Percentiles rank a stretch among this genome's conserved stretches.
Conservation (phyloP, 2,888 invertebrate species). For the Pandemis heparana region DNA sequence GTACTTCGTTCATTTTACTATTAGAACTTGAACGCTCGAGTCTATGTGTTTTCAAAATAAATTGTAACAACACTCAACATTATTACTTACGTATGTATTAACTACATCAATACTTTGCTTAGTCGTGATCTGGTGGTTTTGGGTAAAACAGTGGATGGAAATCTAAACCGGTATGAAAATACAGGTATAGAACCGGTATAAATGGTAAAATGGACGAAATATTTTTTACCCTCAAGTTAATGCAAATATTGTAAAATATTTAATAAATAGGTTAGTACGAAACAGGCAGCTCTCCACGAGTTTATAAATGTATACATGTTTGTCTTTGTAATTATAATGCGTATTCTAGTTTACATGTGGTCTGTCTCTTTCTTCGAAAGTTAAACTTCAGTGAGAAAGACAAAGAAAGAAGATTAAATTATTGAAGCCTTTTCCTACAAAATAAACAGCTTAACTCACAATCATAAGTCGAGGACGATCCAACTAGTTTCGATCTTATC, state of each 20-base stretch:
- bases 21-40: too few species aligned
- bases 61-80: too few species aligned
- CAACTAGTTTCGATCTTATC: too few species aligned
- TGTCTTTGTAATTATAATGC: neutral
- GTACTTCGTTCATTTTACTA: neutral
- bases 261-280: neutral
- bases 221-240: neutral
- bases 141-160: too few species aligned
- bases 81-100: too few species aligned
- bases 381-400: neutral
- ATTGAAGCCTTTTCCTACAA: neutral
- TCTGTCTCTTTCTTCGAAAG: neutral
- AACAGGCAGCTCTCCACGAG: conserved; percentile 12
- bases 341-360: neutral
- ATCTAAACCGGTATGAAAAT: too few species aligned
- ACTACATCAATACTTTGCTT: too few species aligned
- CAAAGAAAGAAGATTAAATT: neutral
- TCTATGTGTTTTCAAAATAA: too few species aligned
- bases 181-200: too few species aligned
- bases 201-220: neutral
- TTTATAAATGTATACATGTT: neutral
- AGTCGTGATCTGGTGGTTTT: too few species aligned
- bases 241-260: conserved; percentile 3
- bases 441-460: too few species aligned
- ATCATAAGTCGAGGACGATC: too few species aligned